Percentiles rank a stretch among this genome's conserved stretches.
phyloP scores from a whole-genome alignment of 2,113 vertebrate genomes.

The Urocolius indicus region DNA sequence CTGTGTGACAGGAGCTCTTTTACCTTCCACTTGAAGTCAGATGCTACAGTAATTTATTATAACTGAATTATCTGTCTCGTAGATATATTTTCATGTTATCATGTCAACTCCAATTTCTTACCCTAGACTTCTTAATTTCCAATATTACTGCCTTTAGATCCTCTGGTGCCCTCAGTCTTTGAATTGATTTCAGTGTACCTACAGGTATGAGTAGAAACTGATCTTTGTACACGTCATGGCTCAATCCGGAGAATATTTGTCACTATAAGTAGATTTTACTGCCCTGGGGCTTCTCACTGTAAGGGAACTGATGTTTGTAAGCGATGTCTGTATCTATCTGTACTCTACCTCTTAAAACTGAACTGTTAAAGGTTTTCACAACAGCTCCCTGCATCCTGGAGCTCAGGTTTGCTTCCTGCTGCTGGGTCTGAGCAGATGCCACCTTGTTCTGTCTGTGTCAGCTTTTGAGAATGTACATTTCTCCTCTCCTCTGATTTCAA shows the following conservation, averaged over 20 bases:
- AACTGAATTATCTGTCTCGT: background rate
- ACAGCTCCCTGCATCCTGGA: background rate
- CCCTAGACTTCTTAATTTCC: constrained; percentile 19
- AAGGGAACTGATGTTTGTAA: background rate
- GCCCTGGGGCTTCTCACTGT: background rate
- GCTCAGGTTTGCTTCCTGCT: background rate
- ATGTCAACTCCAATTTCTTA: constrained; percentile 28
- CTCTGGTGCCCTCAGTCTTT: constrained; percentile 9
- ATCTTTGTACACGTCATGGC: background rate
- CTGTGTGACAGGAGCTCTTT: background rate
- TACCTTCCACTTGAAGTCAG: constrained; percentile 11
- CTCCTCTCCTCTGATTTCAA: background rate
- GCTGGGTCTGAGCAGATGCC: background rate
- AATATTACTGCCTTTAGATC: background rate
- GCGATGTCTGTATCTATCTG: background rate
- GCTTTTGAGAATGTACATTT: background rate
- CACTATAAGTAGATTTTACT: background rate
- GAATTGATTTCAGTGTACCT: background rate
- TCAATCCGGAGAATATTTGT: background rate
- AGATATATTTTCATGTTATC: background rate
- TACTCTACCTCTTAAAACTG: background rate
- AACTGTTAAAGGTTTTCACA: background rate
- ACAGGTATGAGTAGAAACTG: background rate
- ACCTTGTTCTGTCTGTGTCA: background rate
- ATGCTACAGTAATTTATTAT: constrained; percentile 1